These are phyloP conservation scores for Poeciliopsis gracilis DNA, from an alignment of 2,797 vertebrate species.

Conservation along the genomic window DNA sequence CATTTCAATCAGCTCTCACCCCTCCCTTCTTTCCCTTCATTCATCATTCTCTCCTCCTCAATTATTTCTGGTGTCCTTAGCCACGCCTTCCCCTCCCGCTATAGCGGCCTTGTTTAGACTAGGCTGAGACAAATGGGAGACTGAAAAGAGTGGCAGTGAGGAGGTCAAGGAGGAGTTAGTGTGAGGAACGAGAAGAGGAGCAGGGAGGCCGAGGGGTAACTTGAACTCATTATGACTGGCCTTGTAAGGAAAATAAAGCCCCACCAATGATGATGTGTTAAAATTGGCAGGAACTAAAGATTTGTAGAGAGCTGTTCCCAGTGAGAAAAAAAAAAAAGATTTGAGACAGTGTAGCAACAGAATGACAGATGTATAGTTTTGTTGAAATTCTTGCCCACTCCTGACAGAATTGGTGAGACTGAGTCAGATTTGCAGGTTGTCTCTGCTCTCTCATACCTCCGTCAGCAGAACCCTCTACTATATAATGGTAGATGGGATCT, in stretches of 20 bases:
- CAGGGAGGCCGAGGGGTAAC: constrained; percentile 58
- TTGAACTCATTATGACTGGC: constrained; percentile 67
- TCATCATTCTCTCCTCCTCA: constrained; percentile 62
- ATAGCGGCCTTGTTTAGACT: constrained; percentile 77
- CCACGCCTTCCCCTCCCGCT: constrained; percentile 22
- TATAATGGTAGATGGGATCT: background rate
- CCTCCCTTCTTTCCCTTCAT: constrained; percentile 43
- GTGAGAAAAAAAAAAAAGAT: constrained; percentile 6
- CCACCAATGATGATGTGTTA: constrained; percentile 61
- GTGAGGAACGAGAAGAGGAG: constrained; percentile 51
- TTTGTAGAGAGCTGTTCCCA: constrained; percentile 36
- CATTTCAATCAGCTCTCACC: constrained; percentile 52
- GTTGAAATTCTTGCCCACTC: background rate
- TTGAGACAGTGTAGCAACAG: background rate
- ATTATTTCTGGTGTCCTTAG: constrained; percentile 47
- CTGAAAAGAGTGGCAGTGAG: constrained; percentile 64
- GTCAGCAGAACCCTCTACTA: background rate
- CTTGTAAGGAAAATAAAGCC: constrained; percentile 66
- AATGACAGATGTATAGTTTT: constrained; percentile 26
- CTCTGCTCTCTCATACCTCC: background rate
- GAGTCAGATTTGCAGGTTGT: constrained; percentile 7
- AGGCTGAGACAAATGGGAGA: constrained; percentile 72
- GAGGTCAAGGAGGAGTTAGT: constrained; percentile 73
- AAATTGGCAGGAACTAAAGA: constrained; percentile 63
- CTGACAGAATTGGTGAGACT: background rate